Evolutionary conservation across 2,113 vertebrate species (phyloP).

Genomic region (Ameiurus melas): DNA sequence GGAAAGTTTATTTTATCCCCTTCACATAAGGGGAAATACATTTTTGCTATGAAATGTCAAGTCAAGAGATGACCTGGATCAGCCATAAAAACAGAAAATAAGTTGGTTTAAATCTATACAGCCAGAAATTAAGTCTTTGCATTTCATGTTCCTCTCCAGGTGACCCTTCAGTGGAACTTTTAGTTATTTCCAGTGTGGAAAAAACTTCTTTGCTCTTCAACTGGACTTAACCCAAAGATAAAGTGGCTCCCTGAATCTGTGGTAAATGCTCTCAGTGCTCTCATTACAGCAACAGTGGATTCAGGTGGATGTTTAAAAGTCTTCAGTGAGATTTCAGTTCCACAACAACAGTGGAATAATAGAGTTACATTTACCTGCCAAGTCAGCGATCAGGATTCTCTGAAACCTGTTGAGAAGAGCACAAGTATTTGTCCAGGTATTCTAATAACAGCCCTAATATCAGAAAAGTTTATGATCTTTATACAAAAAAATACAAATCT

Average conservation of each 20-base stretch:
- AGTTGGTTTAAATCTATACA: no score
- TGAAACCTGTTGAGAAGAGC: fast-evolving
- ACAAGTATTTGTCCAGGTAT: constrained; percentile 69
- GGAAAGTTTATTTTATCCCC: no score
- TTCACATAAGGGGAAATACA: no score
- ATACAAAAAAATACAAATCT: background rate
- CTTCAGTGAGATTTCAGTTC: constrained; percentile 56
- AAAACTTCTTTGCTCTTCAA: constrained; percentile 42
- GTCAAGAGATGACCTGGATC: no score
- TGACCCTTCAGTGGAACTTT: constrained; percentile 59
- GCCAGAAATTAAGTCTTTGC: no score
- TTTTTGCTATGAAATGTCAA: background rate
- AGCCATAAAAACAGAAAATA: no score
- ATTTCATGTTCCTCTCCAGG: constrained; percentile 44
- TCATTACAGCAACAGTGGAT: constrained; percentile 33
- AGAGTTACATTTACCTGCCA: constrained; percentile 60
- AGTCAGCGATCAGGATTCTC: constrained; percentile 49
- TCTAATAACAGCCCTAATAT: background rate
- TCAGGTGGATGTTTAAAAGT: constrained; percentile 56
- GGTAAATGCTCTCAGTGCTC: background rate
- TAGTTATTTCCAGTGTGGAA: constrained; percentile 47
- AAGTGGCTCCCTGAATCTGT: constrained; percentile 55
- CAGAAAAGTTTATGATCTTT: background rate
- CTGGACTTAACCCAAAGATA: constrained; percentile 65
- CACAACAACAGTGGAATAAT: constrained; percentile 59